Percentiles rank a stretch among this genome's conserved stretches.
Evolutionary conservation across 2,113 vertebrate genomes (phyloP).

Genomic region (Heterotilapia buettikoferi): DNA sequence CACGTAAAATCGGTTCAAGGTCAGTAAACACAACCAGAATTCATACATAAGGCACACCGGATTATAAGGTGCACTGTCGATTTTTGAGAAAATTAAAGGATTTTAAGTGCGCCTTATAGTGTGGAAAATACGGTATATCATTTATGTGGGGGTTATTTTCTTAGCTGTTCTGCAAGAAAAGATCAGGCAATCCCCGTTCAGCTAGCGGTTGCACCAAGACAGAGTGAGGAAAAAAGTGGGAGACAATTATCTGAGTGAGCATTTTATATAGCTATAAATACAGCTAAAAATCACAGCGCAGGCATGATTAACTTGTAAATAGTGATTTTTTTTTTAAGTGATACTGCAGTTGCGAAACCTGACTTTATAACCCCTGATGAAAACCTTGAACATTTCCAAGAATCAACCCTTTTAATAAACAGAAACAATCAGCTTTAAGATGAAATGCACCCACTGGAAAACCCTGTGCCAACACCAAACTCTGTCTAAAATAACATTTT

Average conservation of each 20-base stretch:
- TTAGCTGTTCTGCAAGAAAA: not conserved
- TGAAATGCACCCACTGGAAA: not conserved
- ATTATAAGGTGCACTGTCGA: rapidly evolving
- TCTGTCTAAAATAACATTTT: not conserved
- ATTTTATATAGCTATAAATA: not conserved
- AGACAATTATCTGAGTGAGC: not conserved
- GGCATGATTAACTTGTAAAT: not conserved
- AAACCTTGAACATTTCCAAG: not conserved
- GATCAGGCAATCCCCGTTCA: not conserved
- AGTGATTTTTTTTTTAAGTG: not conserved
- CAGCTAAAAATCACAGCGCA: not conserved
- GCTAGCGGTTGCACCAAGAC: not conserved
- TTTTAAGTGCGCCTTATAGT: not conserved
- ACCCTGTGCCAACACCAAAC: not conserved
- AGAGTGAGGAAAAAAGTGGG: not conserved
- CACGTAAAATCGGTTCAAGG: rapidly evolving
- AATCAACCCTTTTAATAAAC: not conserved
- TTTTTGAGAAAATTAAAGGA: not conserved
- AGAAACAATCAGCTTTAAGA: not conserved
- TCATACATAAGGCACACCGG: not conserved
- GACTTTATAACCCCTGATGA: not conserved
- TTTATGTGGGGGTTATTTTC: not conserved
- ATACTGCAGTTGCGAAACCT: not conserved
- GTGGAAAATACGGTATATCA: not conserved
- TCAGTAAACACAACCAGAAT: not conserved